Conservation (phyloP, 2,113 vertebrate genomes). For the Ginglymostoma cirratum region DNA sequence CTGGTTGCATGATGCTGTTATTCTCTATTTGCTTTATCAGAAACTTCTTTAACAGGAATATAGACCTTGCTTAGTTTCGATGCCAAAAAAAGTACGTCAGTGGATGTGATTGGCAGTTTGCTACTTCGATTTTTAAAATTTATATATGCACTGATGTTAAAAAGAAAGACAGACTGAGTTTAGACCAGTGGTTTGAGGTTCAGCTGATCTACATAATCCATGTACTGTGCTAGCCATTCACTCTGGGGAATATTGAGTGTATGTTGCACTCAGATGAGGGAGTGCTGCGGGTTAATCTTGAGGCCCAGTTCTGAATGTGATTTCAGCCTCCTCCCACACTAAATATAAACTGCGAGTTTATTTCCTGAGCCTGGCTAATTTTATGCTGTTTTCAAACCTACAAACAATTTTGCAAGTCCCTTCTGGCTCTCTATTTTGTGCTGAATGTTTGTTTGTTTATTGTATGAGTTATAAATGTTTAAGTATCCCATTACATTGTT, state of each 20-base stretch:
- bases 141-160: not conserved
- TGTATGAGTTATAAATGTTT: not conserved
- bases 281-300: not conserved
- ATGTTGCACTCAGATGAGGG: not conserved
- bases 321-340: not conserved
- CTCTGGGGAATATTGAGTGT: not conserved
- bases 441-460: not conserved
- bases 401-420: not conserved
- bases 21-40: not conserved
- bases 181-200: not conserved
- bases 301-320: not conserved
- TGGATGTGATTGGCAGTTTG: not conserved
- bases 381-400: not conserved
- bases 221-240: not conserved
- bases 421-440: not conserved
- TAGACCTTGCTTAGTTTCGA: not conserved
- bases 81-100: not conserved
- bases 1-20: not conserved
- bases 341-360: not conserved
- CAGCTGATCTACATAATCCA: not conserved
- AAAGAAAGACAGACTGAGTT: not conserved
- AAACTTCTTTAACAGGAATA: not conserved
- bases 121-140: not conserved
- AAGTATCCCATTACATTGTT: not conserved
- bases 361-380: not conserved